Conservation (phyloP, 2,113 vertebrate species). For the Nematolebias whitei region DNA sequence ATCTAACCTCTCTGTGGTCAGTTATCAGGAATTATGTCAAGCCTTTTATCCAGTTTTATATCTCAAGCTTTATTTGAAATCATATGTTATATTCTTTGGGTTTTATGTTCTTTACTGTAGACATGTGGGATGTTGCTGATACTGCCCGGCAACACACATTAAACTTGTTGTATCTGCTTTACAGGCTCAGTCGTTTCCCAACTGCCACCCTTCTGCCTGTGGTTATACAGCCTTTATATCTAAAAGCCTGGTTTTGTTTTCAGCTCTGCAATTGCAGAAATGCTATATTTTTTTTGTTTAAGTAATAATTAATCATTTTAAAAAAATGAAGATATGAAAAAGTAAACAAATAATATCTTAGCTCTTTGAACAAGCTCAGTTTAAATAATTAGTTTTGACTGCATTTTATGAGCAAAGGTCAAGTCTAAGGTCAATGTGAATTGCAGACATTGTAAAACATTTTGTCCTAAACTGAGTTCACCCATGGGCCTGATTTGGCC, state of each 20-base stretch:
- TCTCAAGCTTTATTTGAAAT: not conserved
- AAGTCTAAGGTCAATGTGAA: not conserved
- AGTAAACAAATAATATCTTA: too few species aligned
- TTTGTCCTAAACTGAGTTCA: too few species aligned
- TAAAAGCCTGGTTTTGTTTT: conserved; percentile 20
- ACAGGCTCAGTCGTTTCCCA: conserved; percentile 30
- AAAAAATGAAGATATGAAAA: too few species aligned
- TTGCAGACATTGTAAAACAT: too few species aligned
- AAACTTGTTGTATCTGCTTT: conserved; percentile 8
- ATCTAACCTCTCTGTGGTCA: conserved; percentile 18
- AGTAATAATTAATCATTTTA: too few species aligned
- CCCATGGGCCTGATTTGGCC: too few species aligned
- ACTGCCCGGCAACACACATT: conserved; percentile 10
- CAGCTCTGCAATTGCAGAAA: conserved; percentile 16
- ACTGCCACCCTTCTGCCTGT: conserved; percentile 14
- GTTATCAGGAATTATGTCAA: conserved; percentile 19
- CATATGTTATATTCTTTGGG: conserved; percentile 27
- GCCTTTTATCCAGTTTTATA: conserved; percentile 30
- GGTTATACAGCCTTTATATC: conserved; percentile 17
- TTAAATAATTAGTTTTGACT: too few species aligned
- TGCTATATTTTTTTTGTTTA: too few species aligned
- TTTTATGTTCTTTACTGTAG: conserved; percentile 20
- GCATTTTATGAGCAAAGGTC: not conserved
- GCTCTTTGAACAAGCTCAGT: too few species aligned
- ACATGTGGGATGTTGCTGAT: not conserved